Conservation (phyloP, 2,113 vertebrate genomes). For the Epinephelus fuscoguttatus region DNA sequence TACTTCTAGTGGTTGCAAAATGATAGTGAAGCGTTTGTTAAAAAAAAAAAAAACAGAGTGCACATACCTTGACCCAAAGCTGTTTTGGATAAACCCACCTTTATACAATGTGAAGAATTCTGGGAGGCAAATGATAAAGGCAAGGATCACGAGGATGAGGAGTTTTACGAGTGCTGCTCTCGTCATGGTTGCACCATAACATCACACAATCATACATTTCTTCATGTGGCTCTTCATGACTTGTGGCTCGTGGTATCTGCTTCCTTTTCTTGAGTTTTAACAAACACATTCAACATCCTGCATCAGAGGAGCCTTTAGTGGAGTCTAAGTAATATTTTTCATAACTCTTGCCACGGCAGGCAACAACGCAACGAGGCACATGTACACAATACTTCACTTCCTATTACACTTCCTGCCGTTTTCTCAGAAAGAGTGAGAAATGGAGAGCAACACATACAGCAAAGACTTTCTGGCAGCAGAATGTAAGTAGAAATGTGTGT, state of each 20-base stretch:
- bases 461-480: conserved; percentile 23
- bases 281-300: not conserved
- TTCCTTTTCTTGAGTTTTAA: conserved; percentile 33
- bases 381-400: conserved; percentile 63
- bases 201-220: conserved; percentile 18
- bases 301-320: not conserved
- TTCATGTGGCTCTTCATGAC: conserved; percentile 25
- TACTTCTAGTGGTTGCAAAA: not conserved
- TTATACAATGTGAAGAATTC: conserved; percentile 88
- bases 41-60: not conserved
- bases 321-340: not conserved
- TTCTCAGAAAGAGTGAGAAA: conserved; percentile 63
- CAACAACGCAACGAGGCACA: not conserved
- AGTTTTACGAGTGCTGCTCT: conserved; percentile 85
- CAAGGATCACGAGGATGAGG: conserved; percentile 82
- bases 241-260: conserved; percentile 16
- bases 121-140: conserved; percentile 90
- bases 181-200: conserved; percentile 82
- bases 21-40: not conserved
- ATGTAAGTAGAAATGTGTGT: conserved; percentile 57
- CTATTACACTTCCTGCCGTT: conserved; percentile 78
- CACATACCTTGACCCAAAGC: not conserved
- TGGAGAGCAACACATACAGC: conserved; percentile 21
- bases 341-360: conserved; percentile 1
- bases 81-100: conserved; percentile 78